Conservation (phyloP, 2,888 invertebrate species). For the Chymomyza amoena region DNA sequence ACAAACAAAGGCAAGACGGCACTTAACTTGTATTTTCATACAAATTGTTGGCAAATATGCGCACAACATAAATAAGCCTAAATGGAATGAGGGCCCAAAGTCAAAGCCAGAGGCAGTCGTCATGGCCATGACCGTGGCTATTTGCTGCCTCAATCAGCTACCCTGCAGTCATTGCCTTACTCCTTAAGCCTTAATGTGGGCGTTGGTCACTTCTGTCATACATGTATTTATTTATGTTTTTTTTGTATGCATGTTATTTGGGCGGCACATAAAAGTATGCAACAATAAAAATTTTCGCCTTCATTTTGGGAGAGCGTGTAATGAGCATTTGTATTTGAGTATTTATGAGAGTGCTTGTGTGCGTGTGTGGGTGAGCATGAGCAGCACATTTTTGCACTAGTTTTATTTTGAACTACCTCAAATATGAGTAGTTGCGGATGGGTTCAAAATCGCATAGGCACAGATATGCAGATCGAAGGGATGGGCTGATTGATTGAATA, state of each 20-base stretch:
- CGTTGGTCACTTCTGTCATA: background rate
- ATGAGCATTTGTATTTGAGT: constrained; percentile 25
- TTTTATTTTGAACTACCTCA: too few species aligned
- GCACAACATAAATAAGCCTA: constrained; percentile 56
- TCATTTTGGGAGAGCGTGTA: constrained; percentile 23
- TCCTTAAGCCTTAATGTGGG: background rate
- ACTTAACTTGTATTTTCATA: constrained; percentile 21
- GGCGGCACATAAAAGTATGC: constrained; percentile 41
- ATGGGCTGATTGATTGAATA: too few species aligned
- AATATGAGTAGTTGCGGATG: too few species aligned
- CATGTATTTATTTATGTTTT: background rate
- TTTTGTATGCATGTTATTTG: constrained; percentile 15
- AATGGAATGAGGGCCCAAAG: background rate
- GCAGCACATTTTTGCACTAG: too few species aligned
- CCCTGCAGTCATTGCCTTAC: background rate
- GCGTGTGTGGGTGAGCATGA: background rate
- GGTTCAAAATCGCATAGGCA: too few species aligned
- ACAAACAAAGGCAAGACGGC: constrained; percentile 41
- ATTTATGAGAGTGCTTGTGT: background rate
- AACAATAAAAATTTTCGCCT: constrained; percentile 41
- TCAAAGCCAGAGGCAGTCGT: background rate
- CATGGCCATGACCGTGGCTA: background rate
- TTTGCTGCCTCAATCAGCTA: background rate
- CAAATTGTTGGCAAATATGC: constrained; percentile 68
- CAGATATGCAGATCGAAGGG: too few species aligned